phyloP scores from a whole-genome alignment of 2,113 vertebrate species.

The Lagenorhynchus albirostris region DNA sequence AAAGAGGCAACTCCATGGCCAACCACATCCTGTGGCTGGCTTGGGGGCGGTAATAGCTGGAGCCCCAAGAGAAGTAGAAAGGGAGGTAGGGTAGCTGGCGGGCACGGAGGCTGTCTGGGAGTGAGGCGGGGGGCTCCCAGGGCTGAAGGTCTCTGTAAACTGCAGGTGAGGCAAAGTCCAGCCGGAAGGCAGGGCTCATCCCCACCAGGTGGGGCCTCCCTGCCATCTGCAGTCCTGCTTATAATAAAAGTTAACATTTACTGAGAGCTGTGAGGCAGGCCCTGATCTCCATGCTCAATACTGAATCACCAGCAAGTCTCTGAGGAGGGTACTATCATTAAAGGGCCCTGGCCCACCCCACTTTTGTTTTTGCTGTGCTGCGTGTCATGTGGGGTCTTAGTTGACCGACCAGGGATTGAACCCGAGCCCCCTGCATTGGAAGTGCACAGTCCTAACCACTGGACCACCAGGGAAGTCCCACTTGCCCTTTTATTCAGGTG shows the following conservation, averaged over 20 bases:
- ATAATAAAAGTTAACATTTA: background rate
- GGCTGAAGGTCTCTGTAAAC: conserved; percentile 14
- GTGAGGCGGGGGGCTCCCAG: background rate
- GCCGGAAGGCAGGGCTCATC: background rate
- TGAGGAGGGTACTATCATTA: background rate
- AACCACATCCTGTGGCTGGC: conserved; percentile 72
- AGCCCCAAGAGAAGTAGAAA: background rate
- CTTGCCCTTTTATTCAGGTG: background rate
- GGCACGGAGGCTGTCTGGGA: background rate
- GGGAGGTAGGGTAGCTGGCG: background rate
- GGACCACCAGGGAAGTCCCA: background rate
- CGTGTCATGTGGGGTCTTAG: no score
- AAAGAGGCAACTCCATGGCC: conserved; percentile 63
- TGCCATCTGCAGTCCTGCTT: background rate
- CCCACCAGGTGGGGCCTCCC: background rate
- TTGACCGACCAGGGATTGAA: no score
- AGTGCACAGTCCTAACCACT: no score
- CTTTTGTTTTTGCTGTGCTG: no score
- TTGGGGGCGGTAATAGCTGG: background rate
- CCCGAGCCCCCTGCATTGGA: no score
- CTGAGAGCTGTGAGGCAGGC: background rate
- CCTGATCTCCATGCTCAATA: background rate
- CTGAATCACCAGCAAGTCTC: background rate
- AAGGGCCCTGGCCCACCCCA: background rate
- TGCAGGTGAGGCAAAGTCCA: conserved; percentile 5